Percentiles rank a stretch among this genome's conserved stretches.
Evolutionary conservation across 2,113 vertebrate species (phyloP).

Genomic region (Tupaia chinensis): DNA sequence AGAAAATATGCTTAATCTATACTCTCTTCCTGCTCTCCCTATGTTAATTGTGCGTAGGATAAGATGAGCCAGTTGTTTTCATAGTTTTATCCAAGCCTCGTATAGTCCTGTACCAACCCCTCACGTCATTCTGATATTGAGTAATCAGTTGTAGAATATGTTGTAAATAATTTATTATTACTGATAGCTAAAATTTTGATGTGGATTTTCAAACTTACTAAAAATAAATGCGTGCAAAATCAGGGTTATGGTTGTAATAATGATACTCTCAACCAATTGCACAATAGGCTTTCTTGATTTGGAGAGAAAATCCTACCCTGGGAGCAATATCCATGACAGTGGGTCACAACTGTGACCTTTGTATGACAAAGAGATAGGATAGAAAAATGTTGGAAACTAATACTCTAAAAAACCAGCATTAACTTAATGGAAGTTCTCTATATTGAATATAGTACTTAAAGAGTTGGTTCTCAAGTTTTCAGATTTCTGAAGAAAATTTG

Average conservation of each 20-base stretch:
- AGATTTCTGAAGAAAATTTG: constrained; percentile 9
- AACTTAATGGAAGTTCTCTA: not conserved
- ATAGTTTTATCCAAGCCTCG: not conserved
- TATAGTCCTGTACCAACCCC: not conserved
- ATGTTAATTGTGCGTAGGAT: not conserved
- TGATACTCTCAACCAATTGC: not conserved
- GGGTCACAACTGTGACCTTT: not conserved
- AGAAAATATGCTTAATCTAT: not conserved
- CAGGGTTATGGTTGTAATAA: constrained; percentile 4
- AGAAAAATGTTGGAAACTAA: constrained; percentile 42
- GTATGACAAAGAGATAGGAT: not conserved
- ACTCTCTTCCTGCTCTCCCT: not conserved
- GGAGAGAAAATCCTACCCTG: not conserved
- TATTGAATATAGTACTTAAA: not conserved
- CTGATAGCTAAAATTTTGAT: not conserved
- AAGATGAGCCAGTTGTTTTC: not conserved
- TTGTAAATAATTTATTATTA: constrained; percentile 9
- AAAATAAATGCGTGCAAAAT: constrained; percentile 35
- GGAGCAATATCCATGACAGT: not conserved
- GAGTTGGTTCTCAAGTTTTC: not conserved
- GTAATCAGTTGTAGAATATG: not conserved
- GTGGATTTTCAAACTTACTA: not conserved
- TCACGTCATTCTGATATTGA: not conserved
- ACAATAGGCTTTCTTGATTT: not conserved
- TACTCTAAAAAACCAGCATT: not conserved